phyloP scores from a whole-genome alignment of 2,888 invertebrate species.

The Eubasilissa splendida region DNA sequence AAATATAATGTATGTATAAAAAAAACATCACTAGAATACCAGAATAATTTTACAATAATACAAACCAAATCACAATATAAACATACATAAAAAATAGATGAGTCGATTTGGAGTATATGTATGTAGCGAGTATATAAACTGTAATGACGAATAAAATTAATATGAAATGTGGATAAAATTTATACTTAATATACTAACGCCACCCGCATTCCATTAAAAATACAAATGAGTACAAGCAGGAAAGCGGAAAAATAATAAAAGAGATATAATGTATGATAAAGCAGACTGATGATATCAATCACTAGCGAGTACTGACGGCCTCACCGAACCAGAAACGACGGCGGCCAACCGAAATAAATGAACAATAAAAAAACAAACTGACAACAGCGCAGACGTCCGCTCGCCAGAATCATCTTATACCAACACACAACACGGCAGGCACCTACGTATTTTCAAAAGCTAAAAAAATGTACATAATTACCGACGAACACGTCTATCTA shows the following conservation, averaged over 20 bases:
- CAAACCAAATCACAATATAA: no score
- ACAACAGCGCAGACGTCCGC: conserved; percentile 35
- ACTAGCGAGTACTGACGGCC: conserved; percentile 1
- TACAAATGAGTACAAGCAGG: background rate
- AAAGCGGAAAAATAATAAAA: conserved; percentile 16
- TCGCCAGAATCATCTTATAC: conserved; percentile 34
- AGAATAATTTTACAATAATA: no score
- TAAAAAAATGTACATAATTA: conserved; percentile 47
- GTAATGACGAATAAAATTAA: no score
- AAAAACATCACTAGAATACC: no score
- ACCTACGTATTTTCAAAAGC: conserved; percentile 46
- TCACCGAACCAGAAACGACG: conserved; percentile 25
- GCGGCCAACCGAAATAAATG: conserved; percentile 34
- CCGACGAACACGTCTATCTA: conserved; percentile 11
- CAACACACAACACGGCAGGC: conserved; percentile 19
- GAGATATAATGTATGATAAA: conserved; percentile 2
- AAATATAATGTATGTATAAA: no score
- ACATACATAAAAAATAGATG: no score
- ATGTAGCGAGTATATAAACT: no score
- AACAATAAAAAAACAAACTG: conserved; percentile 14
- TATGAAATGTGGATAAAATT: no score
- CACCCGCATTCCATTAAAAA: background rate
- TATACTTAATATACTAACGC: no score
- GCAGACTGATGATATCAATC: background rate
- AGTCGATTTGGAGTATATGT: no score